Evolutionary conservation across 1,140 invertebrate species (phyloP).

Genomic region (Heliconius melpomene): DNA sequence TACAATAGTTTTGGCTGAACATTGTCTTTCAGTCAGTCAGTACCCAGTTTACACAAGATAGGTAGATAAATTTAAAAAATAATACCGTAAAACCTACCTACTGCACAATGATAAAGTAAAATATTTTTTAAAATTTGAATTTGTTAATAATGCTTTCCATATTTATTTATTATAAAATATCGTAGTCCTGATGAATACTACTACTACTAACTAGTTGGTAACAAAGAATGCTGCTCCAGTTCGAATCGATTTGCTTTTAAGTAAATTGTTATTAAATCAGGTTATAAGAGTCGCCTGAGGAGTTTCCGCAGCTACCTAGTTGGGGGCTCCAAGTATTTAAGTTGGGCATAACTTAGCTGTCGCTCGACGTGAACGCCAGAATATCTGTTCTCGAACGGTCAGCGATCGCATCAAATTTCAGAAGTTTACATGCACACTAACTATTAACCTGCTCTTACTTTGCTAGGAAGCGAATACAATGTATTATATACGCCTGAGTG

Average conservation of each 20-base stretch:
- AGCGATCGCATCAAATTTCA: neutral
- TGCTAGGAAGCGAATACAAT: neutral
- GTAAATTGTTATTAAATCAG: neutral
- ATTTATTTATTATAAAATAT: neutral
- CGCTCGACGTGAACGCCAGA: neutral
- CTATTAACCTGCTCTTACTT: neutral
- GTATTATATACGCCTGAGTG: too few relatives aligned
- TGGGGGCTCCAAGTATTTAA: neutral
- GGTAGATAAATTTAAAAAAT: too few relatives aligned
- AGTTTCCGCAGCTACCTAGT: neutral
- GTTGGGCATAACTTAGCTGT: neutral
- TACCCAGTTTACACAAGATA: too few relatives aligned
- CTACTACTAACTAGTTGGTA: neutral
- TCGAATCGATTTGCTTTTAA: neutral
- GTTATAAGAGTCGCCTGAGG: neutral
- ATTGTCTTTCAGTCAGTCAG: too few relatives aligned
- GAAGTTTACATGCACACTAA: neutral
- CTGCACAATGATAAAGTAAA: too few relatives aligned
- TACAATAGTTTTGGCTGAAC: too few relatives aligned
- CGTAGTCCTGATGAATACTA: neutral
- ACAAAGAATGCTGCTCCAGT: neutral
- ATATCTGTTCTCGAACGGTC: neutral
- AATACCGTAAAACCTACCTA: too few relatives aligned
- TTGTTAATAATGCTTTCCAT: neutral
- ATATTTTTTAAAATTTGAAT: too few relatives aligned